Base-by-base conservation (phyloP, 2,113 vertebrate genomes). In the Myocastor coypus region DNA sequence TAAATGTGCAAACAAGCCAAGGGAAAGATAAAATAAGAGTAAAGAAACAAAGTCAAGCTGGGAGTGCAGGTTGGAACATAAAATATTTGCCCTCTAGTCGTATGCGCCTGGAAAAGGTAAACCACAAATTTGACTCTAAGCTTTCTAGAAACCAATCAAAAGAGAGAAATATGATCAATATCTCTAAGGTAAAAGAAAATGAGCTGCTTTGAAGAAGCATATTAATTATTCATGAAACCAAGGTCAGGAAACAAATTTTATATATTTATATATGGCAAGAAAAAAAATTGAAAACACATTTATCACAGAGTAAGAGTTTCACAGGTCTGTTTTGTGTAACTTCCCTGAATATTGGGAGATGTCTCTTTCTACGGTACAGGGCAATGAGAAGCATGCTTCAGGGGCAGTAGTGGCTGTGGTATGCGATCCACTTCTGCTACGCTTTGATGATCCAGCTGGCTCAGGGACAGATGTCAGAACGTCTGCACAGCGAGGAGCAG, bases 181-280 rank as follows among this genome's bases (percentile, higher is more conserved):
- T 86, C 73, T 95, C 61, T 85, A 82, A 88, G 80, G 52, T 90
- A 77, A 92, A 87, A 93, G 22, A 42, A 92, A 96, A 94, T 80
- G 16, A 85, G 13, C 81, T 94, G 57, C 24, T 96, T 82, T 71
- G 52, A 95, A 90, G 87, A 94, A 87, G 13, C 37, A 13, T 94
- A 37, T 87, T 94, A 93, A 80, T 75, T 95, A 82, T 95, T 96
- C 77, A 93, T 87, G 78, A 95, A 97, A 93, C 16, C 64, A 93
- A 86, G n/a, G 64, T 84, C 59, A 89, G 11, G 22, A 83, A 96
- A 86, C 17, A 97, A 42, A 71, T 77, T 91, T 92, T 92, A 46
- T 81, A 22, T 55, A 66, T 94, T 52, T 96, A 4, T 91, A 46
- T 83, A 63, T 68, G 83, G 19, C 77, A 64, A 75, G 77, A 80